Base-by-base conservation (phyloP, 2,888 invertebrate genomes). In the Rhagium mordax region DNA sequence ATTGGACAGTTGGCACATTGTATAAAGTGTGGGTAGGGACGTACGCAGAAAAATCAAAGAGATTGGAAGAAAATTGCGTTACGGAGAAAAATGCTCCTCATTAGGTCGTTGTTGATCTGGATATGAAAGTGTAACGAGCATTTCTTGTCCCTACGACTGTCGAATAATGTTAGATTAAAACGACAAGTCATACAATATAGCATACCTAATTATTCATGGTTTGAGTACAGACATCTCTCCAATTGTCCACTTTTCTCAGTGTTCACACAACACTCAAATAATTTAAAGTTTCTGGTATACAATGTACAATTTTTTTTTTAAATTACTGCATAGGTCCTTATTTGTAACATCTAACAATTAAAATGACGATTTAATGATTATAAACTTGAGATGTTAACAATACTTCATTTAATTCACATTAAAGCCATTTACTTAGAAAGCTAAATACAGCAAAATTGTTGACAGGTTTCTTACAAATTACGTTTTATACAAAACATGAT, bases 1-100 rank as follows among this genome's bases (percentile, higher is more conserved):
- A 41, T 41, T 41, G n/a, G 33, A 47, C 20, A 61, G 61, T 61
- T 61, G 61, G 61, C 61, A 61, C 61, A n/a, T 60, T 60, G 16
- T 61, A 61, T 21, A 61, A 61, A 41, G 18, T 20, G 51, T 20
- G 18, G 18, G 18, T 20, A 18, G 51, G 51, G 51, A 51, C 18
- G 20, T 51, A 51, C 16, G 18, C 51, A 18, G 61, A 47, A 13
- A 47, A 61, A 47, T 51, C 3, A 47, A 61, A 20, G 2, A 16
- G 20, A n/a, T 33, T 59, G 16, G 18, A n/a, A 29, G 33, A 55
- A 55, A 55, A 41, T 41, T 41, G 41, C 5, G 13, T n/a, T 2
- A 41, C 41, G n/a, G 41, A 41, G n/a, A 41, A 41, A 41, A 41
- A 41, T 41, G 41, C 8, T 33, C 33, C 3, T 33, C 13, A 33